A percentile compares a stretch with the other conserved stretches of the same genome.
phyloP scores from a whole-genome alignment of 1,140 invertebrate species.

The Bombus soroeensis region DNA sequence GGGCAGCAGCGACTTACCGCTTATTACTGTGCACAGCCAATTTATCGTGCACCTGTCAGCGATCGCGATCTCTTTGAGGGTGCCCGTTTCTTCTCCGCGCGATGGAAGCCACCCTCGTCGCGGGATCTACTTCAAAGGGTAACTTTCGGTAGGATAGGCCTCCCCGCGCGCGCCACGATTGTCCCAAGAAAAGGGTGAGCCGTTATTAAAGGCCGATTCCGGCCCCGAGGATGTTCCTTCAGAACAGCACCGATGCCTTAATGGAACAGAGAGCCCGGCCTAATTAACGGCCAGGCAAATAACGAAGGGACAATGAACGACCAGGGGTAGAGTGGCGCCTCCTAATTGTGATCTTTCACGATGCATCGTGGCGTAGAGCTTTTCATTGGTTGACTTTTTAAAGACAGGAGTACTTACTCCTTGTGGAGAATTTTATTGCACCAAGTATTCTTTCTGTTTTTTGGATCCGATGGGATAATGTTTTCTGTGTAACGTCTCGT shows the following conservation, averaged over 20 bases:
- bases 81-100: conserved; percentile 1
- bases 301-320: conserved; percentile 44
- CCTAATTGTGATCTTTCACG: conserved; percentile 13
- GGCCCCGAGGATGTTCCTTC: conserved; percentile 43
- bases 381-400: background rate
- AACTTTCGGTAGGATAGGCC: conserved; percentile 54
- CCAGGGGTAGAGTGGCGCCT: conserved; percentile 2
- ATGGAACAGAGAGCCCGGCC: conserved; percentile 60
- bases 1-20: conserved; percentile 57
- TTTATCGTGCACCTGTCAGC: conserved; percentile 70
- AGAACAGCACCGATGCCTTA: conserved; percentile 50
- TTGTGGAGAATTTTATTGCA: too few relatives aligned
- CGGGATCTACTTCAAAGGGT: conserved; percentile 65
- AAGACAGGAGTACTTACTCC: background rate
- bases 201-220: conserved; percentile 66
- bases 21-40: conserved; percentile 66
- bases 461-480: too few relatives aligned
- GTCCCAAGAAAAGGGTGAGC: conserved; percentile 65
- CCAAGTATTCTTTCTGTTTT: too few relatives aligned
- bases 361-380: background rate
- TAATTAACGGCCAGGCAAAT: conserved; percentile 65
- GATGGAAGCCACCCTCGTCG: conserved; percentile 36
- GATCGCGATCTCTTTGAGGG: conserved; percentile 70
- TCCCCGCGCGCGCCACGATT: conserved; percentile 44
- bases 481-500: too few relatives aligned